Conservation (phyloP, 1,140 invertebrate species). For the Nixonia krombeini region DNA sequence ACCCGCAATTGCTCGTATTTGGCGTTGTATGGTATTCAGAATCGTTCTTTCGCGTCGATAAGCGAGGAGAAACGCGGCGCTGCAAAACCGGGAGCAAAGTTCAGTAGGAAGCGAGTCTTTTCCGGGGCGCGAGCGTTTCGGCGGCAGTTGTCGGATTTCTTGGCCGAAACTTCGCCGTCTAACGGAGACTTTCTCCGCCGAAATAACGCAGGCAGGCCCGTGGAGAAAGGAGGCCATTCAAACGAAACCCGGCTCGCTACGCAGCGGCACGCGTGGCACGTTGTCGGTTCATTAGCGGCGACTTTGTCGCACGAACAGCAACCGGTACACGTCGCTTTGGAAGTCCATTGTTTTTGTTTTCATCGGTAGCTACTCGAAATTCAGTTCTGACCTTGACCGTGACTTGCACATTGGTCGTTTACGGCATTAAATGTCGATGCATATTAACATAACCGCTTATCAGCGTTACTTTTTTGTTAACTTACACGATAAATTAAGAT, state of each 20-base stretch:
- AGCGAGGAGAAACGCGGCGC: slow-evolving; percentile 31
- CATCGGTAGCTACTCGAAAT: no score
- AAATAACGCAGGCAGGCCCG: background rate
- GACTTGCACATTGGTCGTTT: no score
- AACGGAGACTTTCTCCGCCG: slow-evolving; percentile 1
- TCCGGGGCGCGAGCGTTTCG: slow-evolving; percentile 11
- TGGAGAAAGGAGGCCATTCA: slow-evolving; percentile 25
- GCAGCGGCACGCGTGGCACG: no score
- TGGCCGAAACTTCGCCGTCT: slow-evolving; percentile 5
- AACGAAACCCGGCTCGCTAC: slow-evolving; percentile 8
- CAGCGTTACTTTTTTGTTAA: no score
- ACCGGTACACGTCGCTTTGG: no score
- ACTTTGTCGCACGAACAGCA: no score
- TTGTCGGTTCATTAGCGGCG: no score
- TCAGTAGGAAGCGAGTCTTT: slow-evolving; percentile 29
- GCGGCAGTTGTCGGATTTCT: slow-evolving; percentile 16
- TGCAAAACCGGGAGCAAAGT: slow-evolving; percentile 37
- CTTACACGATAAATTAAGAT: no score
- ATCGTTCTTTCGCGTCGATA: slow-evolving; percentile 33
- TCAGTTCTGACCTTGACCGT: no score
- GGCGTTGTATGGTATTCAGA: slow-evolving; percentile 32
- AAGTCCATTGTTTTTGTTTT: no score
- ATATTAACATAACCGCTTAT: no score
- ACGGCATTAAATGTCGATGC: no score
- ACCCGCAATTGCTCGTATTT: slow-evolving; percentile 34